Evolutionary conservation across 2,113 vertebrate genomes (phyloP).

Genomic region (Speoplatyrhinus poulsoni): DNA sequence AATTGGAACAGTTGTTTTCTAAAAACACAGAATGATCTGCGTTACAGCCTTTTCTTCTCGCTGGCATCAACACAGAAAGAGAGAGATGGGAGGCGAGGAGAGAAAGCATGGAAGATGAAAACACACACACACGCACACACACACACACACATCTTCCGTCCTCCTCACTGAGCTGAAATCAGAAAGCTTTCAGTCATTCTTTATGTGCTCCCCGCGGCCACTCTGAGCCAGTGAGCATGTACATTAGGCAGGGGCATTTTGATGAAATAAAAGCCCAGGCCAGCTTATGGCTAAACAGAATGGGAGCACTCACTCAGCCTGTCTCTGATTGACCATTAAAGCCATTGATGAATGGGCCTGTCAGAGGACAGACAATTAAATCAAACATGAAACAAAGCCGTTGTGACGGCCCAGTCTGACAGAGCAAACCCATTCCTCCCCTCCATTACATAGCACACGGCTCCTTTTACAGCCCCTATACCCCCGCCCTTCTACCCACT

Average conservation of each 20-base stretch:
- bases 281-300: slow-evolving; percentile 94
- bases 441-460: slow-evolving; percentile 78
- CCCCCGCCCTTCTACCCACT: slow-evolving; percentile 32
- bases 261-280: slow-evolving; percentile 95
- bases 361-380: slow-evolving; percentile 99
- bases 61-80: slow-evolving; percentile 68
- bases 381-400: slow-evolving; percentile 99
- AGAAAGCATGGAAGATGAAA: slow-evolving; percentile 51
- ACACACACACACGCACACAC: neutral
- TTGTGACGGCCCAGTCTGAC: slow-evolving; percentile 99
- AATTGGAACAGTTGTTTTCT: slow-evolving; percentile 72
- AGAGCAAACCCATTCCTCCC: slow-evolving; percentile 96
- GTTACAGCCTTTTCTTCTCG: slow-evolving; percentile 72
- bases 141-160: slow-evolving; percentile 66
- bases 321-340: slow-evolving; percentile 99
- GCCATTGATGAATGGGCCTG: slow-evolving; percentile 99
- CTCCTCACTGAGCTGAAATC: slow-evolving; percentile 83
- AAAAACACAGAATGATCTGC: slow-evolving; percentile 74
- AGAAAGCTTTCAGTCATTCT: slow-evolving; percentile 86
- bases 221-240: slow-evolving; percentile 76
- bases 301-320: slow-evolving; percentile 97
- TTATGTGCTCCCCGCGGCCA: slow-evolving; percentile 75
- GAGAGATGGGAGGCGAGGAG: slow-evolving; percentile 6
- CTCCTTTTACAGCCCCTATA: slow-evolving; percentile 76
- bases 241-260: slow-evolving; percentile 97